Conservation (phyloP, 2,113 vertebrate genomes). For the Odocoileus hemionus region DNA sequence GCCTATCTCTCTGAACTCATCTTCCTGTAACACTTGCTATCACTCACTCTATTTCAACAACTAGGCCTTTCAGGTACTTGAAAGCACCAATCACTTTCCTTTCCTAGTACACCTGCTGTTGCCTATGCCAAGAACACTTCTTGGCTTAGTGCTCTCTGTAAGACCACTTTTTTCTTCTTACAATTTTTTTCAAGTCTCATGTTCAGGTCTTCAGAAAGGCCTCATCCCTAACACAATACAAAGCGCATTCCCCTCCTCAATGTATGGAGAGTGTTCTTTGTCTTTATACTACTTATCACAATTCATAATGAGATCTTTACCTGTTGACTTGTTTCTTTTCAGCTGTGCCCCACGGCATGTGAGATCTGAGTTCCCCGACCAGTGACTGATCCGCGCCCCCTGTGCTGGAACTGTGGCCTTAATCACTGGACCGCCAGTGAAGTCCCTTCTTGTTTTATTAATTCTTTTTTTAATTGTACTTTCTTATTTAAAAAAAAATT, state of each 20-base stretch:
- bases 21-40: background rate
- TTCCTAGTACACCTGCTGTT: background rate
- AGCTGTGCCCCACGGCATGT: fast-evolving
- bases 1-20: background rate
- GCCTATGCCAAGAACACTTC: background rate
- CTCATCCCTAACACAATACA: background rate
- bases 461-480: background rate
- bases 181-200: background rate
- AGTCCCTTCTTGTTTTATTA: background rate
- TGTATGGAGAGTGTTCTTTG: background rate
- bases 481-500: background rate
- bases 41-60: background rate
- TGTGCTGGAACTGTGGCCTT: background rate
- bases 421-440: background rate
- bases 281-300: background rate
- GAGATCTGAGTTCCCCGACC: background rate
- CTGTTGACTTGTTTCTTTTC: background rate
- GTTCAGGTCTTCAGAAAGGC: background rate
- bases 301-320: background rate
- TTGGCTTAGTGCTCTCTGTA: background rate
- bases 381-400: background rate
- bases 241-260: background rate
- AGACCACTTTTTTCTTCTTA: background rate
- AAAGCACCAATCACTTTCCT: background rate
- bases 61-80: background rate